phyloP scores from a whole-genome alignment of 2,888 invertebrate genomes.

The Clunio marinus region DNA sequence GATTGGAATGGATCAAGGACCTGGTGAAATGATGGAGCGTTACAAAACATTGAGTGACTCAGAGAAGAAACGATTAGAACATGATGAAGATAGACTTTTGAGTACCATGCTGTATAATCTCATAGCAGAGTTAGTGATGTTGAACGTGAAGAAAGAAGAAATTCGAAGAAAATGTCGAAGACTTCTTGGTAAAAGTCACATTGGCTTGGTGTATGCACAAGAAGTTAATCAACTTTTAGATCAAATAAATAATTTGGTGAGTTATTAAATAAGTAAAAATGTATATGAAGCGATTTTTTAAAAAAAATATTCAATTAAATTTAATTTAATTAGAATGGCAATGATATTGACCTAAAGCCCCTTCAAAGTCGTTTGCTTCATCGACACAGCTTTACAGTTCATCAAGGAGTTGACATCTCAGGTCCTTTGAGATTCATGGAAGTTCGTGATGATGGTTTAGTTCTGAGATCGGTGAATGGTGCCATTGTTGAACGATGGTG shows the following conservation, averaged over 20 bases:
- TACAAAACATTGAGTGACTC: conserved; percentile 90
- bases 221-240: conserved; percentile 96
- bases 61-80: conserved; percentile 89
- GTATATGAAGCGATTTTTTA: conserved; percentile 17
- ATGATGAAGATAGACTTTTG: conserved; percentile 93
- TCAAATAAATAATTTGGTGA: conserved; percentile 87
- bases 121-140: conserved; percentile 91
- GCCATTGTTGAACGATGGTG: conserved; percentile 95
- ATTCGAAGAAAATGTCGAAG: conserved; percentile 82
- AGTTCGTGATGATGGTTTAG: conserved; percentile 93
- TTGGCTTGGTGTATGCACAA: conserved; percentile 94
- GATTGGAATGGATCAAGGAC: conserved; percentile 99
- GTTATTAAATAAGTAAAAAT: conserved; percentile 44
- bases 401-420: conserved; percentile 87
- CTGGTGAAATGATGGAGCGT: conserved; percentile 98
- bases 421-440: conserved; percentile 86
- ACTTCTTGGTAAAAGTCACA: conserved; percentile 95
- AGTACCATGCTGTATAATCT: conserved; percentile 95
- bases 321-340: conserved; percentile 72
- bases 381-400: conserved; percentile 96
- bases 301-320: background rate
- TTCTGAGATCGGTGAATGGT: conserved; percentile 75
- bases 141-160: conserved; percentile 79
- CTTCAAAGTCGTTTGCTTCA: conserved; percentile 91
- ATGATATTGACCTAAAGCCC: conserved; percentile 95